These are phyloP conservation scores for Cheilosia vulpina DNA, from an alignment of 2,888 invertebrate species.

Conservation along the genomic window DNA sequence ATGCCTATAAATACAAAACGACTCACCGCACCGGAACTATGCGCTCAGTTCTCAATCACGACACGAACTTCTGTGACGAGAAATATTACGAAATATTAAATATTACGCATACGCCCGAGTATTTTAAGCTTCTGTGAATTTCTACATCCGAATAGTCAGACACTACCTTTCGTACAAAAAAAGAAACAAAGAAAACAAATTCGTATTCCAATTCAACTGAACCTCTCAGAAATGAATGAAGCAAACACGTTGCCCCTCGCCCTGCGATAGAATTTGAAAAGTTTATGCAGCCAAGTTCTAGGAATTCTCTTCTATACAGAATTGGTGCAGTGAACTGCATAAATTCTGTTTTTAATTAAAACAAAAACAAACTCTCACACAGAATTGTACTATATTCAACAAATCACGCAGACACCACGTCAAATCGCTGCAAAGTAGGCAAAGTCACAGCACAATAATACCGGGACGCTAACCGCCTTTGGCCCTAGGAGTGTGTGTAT, in stretches of 20 bases:
- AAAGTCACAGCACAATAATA: slow-evolving; percentile 23
- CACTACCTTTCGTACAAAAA: neutral
- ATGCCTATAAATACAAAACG: slow-evolving; percentile 34
- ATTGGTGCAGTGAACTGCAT: slow-evolving; percentile 62
- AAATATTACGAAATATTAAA: slow-evolving; percentile 59
- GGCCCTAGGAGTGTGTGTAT: slow-evolving; percentile 26
- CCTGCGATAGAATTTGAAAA: slow-evolving; percentile 34
- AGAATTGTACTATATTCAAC: slow-evolving; percentile 15
- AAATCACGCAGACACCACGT: slow-evolving; percentile 55
- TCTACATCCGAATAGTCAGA: slow-evolving; percentile 1
- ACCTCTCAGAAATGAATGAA: slow-evolving; percentile 45
- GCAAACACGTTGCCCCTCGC: slow-evolving; percentile 11
- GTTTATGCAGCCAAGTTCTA: slow-evolving; percentile 14
- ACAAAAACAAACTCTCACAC: slow-evolving; percentile 25
- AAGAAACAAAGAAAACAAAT: slow-evolving; percentile 23
- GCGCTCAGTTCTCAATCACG: slow-evolving; percentile 22
- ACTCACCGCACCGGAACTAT: slow-evolving; percentile 32
- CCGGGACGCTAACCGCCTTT: slow-evolving; percentile 47
- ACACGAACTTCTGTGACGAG: slow-evolving; percentile 22
- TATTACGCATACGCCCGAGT: slow-evolving; percentile 48
- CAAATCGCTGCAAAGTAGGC: slow-evolving; percentile 26
- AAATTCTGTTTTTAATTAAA: slow-evolving; percentile 62
- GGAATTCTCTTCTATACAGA: slow-evolving; percentile 11
- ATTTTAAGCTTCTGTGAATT: neutral
- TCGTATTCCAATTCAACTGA: slow-evolving; percentile 39